Evolutionary conservation across 2,888 invertebrate species (phyloP).

Genomic region (Tiliacea citrago): DNA sequence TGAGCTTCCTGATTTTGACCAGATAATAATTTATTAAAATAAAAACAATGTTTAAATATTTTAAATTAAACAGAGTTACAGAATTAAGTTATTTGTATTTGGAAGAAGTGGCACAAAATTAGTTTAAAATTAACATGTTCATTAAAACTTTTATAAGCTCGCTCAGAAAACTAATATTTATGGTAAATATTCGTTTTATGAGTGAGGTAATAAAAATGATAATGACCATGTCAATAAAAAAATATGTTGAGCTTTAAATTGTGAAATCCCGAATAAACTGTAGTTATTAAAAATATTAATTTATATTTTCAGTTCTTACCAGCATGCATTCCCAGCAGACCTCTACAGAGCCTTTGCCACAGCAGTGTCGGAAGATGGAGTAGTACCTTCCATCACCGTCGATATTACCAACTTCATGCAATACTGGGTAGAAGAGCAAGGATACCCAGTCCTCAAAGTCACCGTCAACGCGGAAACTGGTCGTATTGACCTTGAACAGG

Average conservation of each 20-base stretch:
- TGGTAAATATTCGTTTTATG: no score
- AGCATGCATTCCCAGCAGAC: slow-evolving; percentile 81
- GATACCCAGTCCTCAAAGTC: slow-evolving; percentile 91
- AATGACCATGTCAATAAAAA: neutral
- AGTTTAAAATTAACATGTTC: neutral
- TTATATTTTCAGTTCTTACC: slow-evolving; percentile 74
- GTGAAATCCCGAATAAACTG: no score
- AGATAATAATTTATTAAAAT: neutral
- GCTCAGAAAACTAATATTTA: neutral
- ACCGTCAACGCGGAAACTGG: slow-evolving; percentile 79
- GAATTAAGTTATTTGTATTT: neutral
- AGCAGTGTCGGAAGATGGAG: slow-evolving; percentile 77
- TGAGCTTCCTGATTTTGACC: neutral
- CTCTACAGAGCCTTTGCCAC: slow-evolving; percentile 77
- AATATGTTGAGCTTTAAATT: no score
- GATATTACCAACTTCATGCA: slow-evolving; percentile 77
- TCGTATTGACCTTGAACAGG: slow-evolving; percentile 79
- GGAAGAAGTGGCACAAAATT: neutral
- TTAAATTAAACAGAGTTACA: neutral
- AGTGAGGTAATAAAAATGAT: neutral
- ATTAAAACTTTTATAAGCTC: neutral
- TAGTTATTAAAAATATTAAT: neutral
- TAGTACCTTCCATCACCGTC: slow-evolving; percentile 56
- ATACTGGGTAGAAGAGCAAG: slow-evolving; percentile 91
- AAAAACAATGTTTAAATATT: neutral